Percentiles rank a stretch among this genome's conserved stretches.
Evolutionary conservation across 2,113 vertebrate genomes (phyloP).

Genomic region (Parotia lawesii): DNA sequence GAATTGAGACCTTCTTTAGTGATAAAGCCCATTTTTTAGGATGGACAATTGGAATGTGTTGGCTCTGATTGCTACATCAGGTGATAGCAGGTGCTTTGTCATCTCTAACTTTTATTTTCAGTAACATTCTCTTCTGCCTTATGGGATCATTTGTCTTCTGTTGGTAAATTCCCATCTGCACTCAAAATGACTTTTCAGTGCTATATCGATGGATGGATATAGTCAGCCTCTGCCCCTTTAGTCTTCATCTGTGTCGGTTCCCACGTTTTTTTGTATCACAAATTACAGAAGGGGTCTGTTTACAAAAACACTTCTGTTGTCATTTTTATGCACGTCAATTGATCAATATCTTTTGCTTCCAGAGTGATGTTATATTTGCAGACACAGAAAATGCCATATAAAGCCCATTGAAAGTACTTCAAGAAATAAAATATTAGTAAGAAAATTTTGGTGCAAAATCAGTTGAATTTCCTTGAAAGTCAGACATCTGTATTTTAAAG

Average conservation of each 20-base stretch:
- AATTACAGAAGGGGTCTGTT: conserved; percentile 27
- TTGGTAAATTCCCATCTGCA: conserved; percentile 59
- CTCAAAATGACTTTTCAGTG: conserved; percentile 56
- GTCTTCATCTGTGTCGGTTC: background rate
- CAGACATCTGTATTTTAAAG: background rate
- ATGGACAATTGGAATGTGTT: conserved; percentile 34
- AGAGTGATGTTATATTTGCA: background rate
- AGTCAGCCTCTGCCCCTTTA: conserved; percentile 32
- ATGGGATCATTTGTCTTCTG: conserved; percentile 38
- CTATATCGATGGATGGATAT: conserved; percentile 5
- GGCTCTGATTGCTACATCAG: conserved; percentile 43
- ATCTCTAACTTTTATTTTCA: conserved; percentile 63
- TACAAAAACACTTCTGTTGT: background rate
- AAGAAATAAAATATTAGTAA: background rate
- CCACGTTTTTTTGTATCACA: background rate
- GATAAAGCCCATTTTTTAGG: conserved; percentile 53
- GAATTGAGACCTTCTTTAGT: conserved; percentile 44
- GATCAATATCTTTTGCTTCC: background rate
- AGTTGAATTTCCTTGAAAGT: background rate
- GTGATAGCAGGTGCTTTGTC: conserved; percentile 32
- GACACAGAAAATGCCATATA: background rate
- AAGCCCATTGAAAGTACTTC: background rate
- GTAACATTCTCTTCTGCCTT: conserved; percentile 40
- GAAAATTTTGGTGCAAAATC: background rate
- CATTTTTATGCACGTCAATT: background rate